phyloP scores from a whole-genome alignment of 2,888 invertebrate species.

The Pyrgus malvae region DNA sequence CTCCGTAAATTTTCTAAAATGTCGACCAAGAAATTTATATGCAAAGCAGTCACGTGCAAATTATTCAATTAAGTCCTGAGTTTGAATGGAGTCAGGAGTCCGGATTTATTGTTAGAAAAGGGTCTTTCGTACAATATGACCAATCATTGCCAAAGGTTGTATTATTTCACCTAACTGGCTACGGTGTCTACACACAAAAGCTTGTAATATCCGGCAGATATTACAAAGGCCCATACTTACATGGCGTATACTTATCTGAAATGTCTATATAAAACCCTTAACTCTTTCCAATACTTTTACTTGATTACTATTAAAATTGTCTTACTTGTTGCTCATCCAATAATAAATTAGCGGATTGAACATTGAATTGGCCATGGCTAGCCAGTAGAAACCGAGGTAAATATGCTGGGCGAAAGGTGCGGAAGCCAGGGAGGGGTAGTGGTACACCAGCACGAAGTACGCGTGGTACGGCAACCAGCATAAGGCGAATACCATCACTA shows the following conservation, averaged over 20 bases:
- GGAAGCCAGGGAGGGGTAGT: slow-evolving; percentile 83
- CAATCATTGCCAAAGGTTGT: slow-evolving; percentile 4
- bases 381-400: slow-evolving; percentile 92
- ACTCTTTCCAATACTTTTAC: not conserved
- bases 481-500: slow-evolving; percentile 91
- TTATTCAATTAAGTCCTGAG: not conserved
- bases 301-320: slow-evolving; percentile 23
- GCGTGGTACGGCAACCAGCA: slow-evolving; percentile 95
- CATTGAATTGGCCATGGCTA: slow-evolving; percentile 96
- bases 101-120: slow-evolving; percentile 3
- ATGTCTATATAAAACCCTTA: not conserved
- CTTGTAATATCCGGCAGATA: not conserved
- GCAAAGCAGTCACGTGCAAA: slow-evolving; percentile 4
- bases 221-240: too few relatives aligned
- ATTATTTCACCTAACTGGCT: not conserved
- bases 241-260: too few relatives aligned
- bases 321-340: slow-evolving; percentile 94
- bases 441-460: slow-evolving; percentile 89
- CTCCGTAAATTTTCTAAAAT: slow-evolving; percentile 2
- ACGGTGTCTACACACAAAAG: not conserved
- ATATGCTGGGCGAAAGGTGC: slow-evolving; percentile 90
- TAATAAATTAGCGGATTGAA: slow-evolving; percentile 95
- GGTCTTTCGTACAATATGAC: slow-evolving; percentile 5
- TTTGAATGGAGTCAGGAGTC: slow-evolving; percentile 9
- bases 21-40: slow-evolving; percentile 7